Evolutionary conservation across 2,113 vertebrate genomes (phyloP).

Genomic region (Micromys minutus): DNA sequence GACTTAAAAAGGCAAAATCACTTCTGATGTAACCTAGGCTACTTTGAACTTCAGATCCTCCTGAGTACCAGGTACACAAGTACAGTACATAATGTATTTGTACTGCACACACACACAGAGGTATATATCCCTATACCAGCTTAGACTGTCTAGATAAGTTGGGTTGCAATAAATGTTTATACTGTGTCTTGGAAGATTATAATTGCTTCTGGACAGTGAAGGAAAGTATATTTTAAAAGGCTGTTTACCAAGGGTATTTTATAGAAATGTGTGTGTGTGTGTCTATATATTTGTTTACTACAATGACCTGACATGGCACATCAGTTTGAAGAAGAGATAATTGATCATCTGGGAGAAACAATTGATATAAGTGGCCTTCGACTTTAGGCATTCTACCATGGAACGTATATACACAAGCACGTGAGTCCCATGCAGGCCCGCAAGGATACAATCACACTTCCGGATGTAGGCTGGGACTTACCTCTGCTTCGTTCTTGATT

Average conservation of each 20-base stretch:
- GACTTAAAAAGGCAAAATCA: not conserved
- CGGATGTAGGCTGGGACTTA: conserved; percentile 79
- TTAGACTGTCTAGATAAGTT: not conserved
- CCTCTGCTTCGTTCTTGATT: conserved; percentile 96
- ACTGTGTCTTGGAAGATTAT: not conserved
- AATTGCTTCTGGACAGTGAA: not conserved
- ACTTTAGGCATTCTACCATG: not conserved
- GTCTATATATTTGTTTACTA: not conserved
- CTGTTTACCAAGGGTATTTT: conserved; percentile 49
- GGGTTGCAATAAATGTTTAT: conserved; percentile 19
- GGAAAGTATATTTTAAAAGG: conserved; percentile 1
- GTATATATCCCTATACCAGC: not conserved
- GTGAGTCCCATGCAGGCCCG: accelerated
- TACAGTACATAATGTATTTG: not conserved
- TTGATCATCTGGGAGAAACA: conserved; percentile 33
- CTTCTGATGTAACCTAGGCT: not conserved
- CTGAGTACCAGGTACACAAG: not conserved
- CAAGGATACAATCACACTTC: not conserved
- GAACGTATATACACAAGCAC: not conserved
- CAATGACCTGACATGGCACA: not conserved
- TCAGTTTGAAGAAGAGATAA: conserved; percentile 49
- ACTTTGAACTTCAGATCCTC: not conserved
- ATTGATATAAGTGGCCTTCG: not conserved
- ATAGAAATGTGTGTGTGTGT: not conserved
- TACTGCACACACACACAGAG: not conserved